Evolutionary conservation across 23 tunicate genomes (phyloP).

Genomic region (Oikopleura dioica): DNA sequence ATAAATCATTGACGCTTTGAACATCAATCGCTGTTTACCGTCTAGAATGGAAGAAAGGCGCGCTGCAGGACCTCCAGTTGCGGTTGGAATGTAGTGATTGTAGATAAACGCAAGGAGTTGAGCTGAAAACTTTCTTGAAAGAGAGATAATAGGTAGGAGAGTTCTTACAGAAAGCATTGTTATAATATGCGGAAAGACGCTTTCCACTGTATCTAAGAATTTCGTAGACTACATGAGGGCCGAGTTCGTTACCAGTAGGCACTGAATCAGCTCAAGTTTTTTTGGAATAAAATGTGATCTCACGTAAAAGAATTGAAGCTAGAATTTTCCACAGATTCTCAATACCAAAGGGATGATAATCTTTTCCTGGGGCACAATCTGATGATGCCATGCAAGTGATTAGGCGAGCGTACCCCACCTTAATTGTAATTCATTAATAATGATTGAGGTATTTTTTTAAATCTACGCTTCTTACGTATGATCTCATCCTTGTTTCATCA

Average conservation of each 20-base stretch:
- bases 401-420: background rate
- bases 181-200: background rate
- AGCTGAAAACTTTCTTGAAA: background rate
- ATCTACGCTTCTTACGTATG: background rate
- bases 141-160: background rate
- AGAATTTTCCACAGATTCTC: constrained; percentile 3
- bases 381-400: background rate
- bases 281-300: background rate
- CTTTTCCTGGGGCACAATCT: background rate
- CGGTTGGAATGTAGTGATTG: background rate
- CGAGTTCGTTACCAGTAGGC: background rate
- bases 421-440: background rate
- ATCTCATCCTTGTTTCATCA: background rate
- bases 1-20: no score
- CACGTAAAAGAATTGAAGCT: background rate
- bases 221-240: background rate
- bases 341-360: background rate
- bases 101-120: background rate
- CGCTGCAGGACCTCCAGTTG: constrained; percentile 8
- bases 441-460: no score
- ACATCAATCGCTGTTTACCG: no score
- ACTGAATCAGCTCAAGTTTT: background rate
- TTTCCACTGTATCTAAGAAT: background rate
- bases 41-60: background rate
- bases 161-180: background rate